Evolutionary conservation across 2,888 invertebrate species (phyloP), one percentile per base, ranked within the genome.

Genomic region (Xanthia togata): DNA sequence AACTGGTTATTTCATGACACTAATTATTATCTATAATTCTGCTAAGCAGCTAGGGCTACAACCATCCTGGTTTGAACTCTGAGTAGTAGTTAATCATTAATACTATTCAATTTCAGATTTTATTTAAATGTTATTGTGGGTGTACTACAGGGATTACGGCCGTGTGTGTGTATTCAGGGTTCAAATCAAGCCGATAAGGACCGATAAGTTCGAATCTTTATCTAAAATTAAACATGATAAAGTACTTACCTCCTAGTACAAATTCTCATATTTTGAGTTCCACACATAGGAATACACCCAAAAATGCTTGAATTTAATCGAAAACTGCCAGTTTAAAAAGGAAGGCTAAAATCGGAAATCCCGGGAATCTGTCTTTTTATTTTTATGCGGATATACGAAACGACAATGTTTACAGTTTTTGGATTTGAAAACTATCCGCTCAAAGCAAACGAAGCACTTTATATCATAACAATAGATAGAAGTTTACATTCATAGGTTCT

Each of bases 371-470:
- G 11, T 41, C 2, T 26, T 57, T 77, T 70, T 12, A 12, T 35
- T 79, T 70, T 47, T 62, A 62, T 47, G 65, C 23, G 59, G n/a
- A 31, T 78, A 20, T 53, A 55, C 44, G 47, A 59, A 72, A 79
- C 60, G 72, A 59, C 23, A 53, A n/a, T 67, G 72, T 50, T 31
- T n/a, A 78, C 71, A 78, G 71, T 38, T 72, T 79, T 67, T 31
- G 65, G 55, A 55, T 65, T 65, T 78, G 44, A 59, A 60, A 78
- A 65, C 79, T 65, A 71, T 65, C 59, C 78, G 78, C 44, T 44
- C 38, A 71, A 71, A 78, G 50, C 59, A 60, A 71, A 71, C 50
- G 8, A 57, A 26, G 14, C 57, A 14, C 14, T 26, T 57, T 12
- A 26, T 14, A 12, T 6, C 2, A 31, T 65, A 50, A 2, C 9